A percentile compares a stretch with the other conserved stretches of the same genome.
Evolutionary conservation across 1,140 invertebrate genomes (phyloP).

Genomic region (Drosophila ambigua): DNA sequence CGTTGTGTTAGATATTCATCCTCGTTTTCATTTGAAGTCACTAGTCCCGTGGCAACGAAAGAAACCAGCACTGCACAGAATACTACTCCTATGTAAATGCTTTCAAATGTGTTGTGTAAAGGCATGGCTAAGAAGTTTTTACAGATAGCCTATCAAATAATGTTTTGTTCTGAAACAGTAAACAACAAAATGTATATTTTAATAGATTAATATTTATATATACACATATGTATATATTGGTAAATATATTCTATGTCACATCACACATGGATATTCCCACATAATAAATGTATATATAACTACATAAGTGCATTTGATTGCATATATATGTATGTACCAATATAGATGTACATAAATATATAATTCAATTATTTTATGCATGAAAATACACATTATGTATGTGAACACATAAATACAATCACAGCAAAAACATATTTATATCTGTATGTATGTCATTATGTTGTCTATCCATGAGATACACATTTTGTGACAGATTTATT

Average conservation of each 20-base stretch:
- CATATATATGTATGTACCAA: not conserved
- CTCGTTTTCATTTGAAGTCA: conserved; percentile 71
- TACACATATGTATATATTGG: not conserved
- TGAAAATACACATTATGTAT: conserved; percentile 6
- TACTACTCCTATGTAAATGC: conserved; percentile 22
- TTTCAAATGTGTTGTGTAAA: conserved; percentile 7
- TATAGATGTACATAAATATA: not conserved
- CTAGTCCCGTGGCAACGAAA: conserved; percentile 22
- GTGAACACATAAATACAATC: conserved; percentile 1
- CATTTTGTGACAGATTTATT: conserved; percentile 46
- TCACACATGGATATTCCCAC: too few species aligned
- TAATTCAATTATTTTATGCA: conserved; percentile 4
- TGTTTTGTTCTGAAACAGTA: conserved; percentile 6
- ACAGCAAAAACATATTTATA: conserved; percentile 4
- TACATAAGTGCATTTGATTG: too few species aligned
- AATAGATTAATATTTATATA: not conserved
- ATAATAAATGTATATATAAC: too few species aligned
- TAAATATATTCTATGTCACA: too few species aligned
- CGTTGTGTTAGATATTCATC: conserved; percentile 76
- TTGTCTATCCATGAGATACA: conserved; percentile 58
- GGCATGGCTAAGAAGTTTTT: conserved; percentile 33
- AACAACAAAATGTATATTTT: not conserved
- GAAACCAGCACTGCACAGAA: conserved; percentile 22
- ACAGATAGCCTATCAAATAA: not conserved
- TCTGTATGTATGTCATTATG: conserved; percentile 16